Percentiles rank a stretch among this genome's conserved stretches.
Evolutionary conservation across 1,140 invertebrate genomes (phyloP).

Genomic region (Spodoptera litura): DNA sequence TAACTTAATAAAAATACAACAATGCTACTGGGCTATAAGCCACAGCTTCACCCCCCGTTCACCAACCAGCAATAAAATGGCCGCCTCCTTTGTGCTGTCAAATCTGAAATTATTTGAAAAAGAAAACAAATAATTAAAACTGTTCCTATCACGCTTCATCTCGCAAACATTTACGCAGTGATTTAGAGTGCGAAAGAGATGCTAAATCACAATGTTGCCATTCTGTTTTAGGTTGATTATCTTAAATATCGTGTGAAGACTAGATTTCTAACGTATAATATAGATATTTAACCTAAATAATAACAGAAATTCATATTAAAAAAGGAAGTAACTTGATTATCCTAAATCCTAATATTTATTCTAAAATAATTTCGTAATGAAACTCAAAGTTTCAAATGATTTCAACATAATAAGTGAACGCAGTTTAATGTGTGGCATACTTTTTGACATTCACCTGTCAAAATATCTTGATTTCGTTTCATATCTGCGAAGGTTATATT

Average conservation of each 20-base stretch:
- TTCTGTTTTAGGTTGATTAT: neutral
- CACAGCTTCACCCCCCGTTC: conserved; percentile 69
- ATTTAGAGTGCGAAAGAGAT: conserved; percentile 75
- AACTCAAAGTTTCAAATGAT: no score
- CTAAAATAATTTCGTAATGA: no score
- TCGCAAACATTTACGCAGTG: conserved; percentile 63
- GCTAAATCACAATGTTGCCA: conserved; percentile 69
- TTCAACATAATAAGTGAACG: no score
- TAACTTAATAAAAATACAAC: conserved; percentile 70
- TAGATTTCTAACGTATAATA: neutral
- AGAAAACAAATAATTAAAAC: conserved; percentile 85
- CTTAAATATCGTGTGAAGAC: neutral
- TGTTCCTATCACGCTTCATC: conserved; percentile 79
- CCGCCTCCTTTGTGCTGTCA: conserved; percentile 85
- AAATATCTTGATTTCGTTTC: no score
- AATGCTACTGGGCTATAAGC: conserved; percentile 63
- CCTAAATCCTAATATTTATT: no score
- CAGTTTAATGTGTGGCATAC: no score
- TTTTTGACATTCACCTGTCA: no score
- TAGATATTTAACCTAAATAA: no score
- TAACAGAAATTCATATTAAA: no score
- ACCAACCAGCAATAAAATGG: conserved; percentile 83
- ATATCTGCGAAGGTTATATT: no score
- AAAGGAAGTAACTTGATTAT: no score
- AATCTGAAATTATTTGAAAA: conserved; percentile 79